Conservation (phyloP, 1,140 invertebrate species). For the Euura saliciscinereae region DNA sequence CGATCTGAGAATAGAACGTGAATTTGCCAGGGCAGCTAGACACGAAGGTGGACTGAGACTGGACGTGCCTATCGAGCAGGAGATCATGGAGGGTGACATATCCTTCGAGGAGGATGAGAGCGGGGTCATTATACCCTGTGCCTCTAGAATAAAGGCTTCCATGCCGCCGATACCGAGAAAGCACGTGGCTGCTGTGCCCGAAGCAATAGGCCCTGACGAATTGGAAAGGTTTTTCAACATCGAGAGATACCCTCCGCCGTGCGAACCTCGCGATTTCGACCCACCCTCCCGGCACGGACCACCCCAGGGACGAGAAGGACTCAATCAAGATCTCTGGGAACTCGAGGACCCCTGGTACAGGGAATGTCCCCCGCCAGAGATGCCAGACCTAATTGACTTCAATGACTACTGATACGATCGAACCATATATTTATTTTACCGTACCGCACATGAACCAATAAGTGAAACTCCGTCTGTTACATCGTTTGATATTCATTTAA, state of each 20-base stretch:
- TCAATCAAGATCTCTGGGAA: slow-evolving; percentile 33
- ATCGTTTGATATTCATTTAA: no score
- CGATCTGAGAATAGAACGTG: slow-evolving; percentile 21
- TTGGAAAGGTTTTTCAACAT: slow-evolving; percentile 40
- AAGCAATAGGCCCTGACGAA: slow-evolving; percentile 22
- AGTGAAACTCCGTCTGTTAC: no score
- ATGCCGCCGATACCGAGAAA: slow-evolving; percentile 15
- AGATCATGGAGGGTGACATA: slow-evolving; percentile 26
- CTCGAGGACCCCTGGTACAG: slow-evolving; percentile 34
- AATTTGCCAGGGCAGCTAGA: slow-evolving; percentile 21
- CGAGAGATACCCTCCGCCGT: slow-evolving; percentile 22
- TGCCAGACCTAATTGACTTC: slow-evolving; percentile 30
- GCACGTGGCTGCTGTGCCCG: neutral
- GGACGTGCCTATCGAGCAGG: slow-evolving; percentile 26
- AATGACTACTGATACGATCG: slow-evolving; percentile 9
- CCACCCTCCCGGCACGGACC: slow-evolving; percentile 6
- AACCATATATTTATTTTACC: no score
- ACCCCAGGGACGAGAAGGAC: slow-evolving; percentile 23
- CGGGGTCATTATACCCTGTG: slow-evolving; percentile 14
- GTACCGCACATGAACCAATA: no score
- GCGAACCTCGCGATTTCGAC: neutral
- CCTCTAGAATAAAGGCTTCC: slow-evolving; percentile 27
- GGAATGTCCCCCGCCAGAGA: slow-evolving; percentile 8
- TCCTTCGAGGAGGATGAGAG: slow-evolving; percentile 31
- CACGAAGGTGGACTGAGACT: slow-evolving; percentile 21